Percentiles rank a stretch among this genome's conserved stretches.
Evolutionary conservation across 2,113 vertebrate species (phyloP).

Genomic region (Odontophorus gujanensis): DNA sequence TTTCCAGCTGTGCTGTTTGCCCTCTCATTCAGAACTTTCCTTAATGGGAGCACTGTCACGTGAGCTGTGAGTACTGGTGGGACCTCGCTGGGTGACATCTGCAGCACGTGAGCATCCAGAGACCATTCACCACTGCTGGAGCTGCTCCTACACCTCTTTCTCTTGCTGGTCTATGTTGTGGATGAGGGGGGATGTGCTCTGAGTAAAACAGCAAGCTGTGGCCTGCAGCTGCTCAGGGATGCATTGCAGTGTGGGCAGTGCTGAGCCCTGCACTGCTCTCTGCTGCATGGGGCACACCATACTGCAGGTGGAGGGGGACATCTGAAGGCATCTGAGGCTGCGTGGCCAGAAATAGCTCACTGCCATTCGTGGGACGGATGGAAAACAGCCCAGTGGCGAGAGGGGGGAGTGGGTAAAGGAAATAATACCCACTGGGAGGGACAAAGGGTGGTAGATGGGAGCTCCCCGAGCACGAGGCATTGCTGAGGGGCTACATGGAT

Average conservation of each 20-base stretch:
- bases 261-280: background rate
- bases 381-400: background rate
- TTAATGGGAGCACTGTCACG: background rate
- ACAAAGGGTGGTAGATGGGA: background rate
- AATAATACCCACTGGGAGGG: background rate
- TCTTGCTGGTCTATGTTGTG: background rate
- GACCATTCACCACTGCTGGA: background rate
- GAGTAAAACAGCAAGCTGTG: background rate
- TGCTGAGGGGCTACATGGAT: background rate
- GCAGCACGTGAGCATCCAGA: fast-evolving
- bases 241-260: fast-evolving
- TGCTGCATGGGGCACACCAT: background rate
- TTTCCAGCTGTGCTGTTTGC: background rate
- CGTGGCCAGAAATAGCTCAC: background rate
- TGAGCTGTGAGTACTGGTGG: fast-evolving
- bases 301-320: background rate
- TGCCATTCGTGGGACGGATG: background rate
- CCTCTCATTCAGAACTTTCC: background rate
- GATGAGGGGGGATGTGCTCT: background rate
- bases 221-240: background rate
- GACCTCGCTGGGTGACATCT: background rate
- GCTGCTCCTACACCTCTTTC: background rate
- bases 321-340: constrained; percentile 12
- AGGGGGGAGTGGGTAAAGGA: fast-evolving
- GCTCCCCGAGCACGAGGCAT: fast-evolving